These are phyloP conservation scores for Ranitomeya variabilis DNA, from an alignment of 2,113 vertebrate species.

Conservation along the genomic window DNA sequence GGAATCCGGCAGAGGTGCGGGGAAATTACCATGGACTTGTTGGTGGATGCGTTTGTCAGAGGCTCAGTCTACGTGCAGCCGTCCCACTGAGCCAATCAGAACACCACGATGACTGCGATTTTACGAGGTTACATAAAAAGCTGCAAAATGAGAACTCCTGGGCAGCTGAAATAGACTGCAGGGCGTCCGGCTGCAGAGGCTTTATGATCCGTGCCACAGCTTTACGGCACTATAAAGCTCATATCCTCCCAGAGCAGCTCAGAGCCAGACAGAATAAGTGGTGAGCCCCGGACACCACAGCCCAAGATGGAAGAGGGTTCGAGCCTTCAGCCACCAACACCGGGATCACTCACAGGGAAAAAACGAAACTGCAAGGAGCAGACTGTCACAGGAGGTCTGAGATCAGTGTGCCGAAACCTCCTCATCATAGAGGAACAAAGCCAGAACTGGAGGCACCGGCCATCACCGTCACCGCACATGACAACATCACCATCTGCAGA, in stretches of 20 bases:
- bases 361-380: not conserved
- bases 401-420: not conserved
- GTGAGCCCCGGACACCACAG: not conserved
- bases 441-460: too few relatives aligned
- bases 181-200: slow-evolving; percentile 79
- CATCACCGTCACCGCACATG: too few relatives aligned
- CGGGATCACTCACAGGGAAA: not conserved
- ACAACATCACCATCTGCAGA: too few relatives aligned
- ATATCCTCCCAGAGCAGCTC: slow-evolving; percentile 68
- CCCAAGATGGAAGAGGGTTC: not conserved
- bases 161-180: slow-evolving; percentile 85
- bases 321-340: too few relatives aligned
- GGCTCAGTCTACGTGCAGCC: slow-evolving; percentile 83
- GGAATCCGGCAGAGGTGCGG: slow-evolving; percentile 42
- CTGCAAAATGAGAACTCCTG: slow-evolving; percentile 87
- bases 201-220: slow-evolving; percentile 83
- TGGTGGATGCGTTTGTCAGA: slow-evolving; percentile 81
- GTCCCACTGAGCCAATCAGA: slow-evolving; percentile 77
- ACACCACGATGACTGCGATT: slow-evolving; percentile 69
- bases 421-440: not conserved
- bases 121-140: slow-evolving; percentile 82
- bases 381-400: not conserved
- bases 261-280: slow-evolving; percentile 42
- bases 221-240: slow-evolving; percentile 82
- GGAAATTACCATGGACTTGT: slow-evolving; percentile 74